Base-by-base conservation (phyloP, 2,888 invertebrate species). In the Philonicus albiceps region DNA sequence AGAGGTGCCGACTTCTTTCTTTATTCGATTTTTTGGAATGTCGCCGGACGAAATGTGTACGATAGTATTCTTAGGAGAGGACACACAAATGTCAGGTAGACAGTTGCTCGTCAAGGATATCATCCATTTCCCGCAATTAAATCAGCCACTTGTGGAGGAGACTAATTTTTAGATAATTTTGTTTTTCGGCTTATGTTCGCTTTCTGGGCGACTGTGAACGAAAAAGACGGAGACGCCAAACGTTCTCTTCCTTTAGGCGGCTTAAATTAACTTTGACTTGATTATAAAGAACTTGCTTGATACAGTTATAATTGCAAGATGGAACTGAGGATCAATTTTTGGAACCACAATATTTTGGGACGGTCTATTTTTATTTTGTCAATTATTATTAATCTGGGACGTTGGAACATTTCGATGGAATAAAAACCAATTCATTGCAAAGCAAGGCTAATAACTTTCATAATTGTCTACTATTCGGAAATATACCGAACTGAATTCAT, bases 91-190 rank as follows among this genome's bases (percentile, higher is more conserved):
- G 55, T 31, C 81, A 37, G 64, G 84, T 73, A 84, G 84, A 84
- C 73, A 73, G 84, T 73, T 84, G 40, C 40, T 84, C 73, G 37
- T 84, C 73, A 73, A 84, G 84, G 84, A 84, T 84, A 84, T 84
- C 73, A 84, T 73, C 73, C 40, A 84, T 73, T 84, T 84, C 55
- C 81, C 64, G 19, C 81, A 81, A 81, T 84, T 84, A 73, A 84
- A 31, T 27, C 64, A 64, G 27, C 64, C 64, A 64, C 64, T 19
- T 64, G 64, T 64, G 64, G 22, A 64, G 64, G 64, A 64, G 64
- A 64, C 64, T 64, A n/a, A 64, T 19, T 64, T 53, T 53, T 64
- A 49, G 64, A 64, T 64, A 64, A 64, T 64, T 64, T 27, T 49
- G 19, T 49, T 64, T 64, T 53, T 43, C 8, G 43, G 43, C 13